phyloP scores from a whole-genome alignment of 2,797 vertebrate genomes.

The Semaprochilodus insignis region DNA sequence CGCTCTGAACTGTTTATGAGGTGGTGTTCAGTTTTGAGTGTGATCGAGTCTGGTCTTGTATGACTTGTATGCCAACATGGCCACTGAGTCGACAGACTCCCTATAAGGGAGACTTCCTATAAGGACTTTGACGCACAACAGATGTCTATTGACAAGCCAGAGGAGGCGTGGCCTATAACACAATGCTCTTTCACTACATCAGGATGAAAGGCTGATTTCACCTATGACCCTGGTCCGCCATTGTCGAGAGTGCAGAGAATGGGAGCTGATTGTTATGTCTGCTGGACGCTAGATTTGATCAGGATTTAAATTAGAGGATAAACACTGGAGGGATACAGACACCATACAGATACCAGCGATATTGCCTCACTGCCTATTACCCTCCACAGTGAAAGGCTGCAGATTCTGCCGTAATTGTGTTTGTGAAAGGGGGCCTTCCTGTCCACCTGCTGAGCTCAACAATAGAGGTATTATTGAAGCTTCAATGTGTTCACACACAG shows the following conservation, averaged over 20 bases:
- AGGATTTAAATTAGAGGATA: slow-evolving; percentile 6
- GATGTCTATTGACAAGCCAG: background rate
- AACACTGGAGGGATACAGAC: background rate
- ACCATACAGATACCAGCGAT: background rate
- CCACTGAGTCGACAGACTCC: background rate
- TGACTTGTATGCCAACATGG: too few species aligned
- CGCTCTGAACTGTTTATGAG: too few species aligned
- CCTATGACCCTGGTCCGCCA: too few species aligned
- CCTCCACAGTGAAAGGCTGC: background rate
- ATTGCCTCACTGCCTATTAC: background rate
- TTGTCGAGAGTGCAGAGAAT: background rate
- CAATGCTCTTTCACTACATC: background rate
- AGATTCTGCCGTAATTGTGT: background rate
- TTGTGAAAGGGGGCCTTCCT: background rate
- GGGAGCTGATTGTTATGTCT: background rate
- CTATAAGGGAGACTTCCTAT: too few species aligned
- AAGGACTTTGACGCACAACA: too few species aligned
- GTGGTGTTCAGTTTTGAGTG: too few species aligned
- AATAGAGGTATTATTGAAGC: slow-evolving; percentile 15
- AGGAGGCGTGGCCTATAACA: background rate
- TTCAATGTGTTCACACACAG: background rate
- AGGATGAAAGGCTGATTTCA: too few species aligned
- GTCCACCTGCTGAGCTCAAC: slow-evolving; percentile 18
- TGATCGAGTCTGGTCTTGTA: too few species aligned
- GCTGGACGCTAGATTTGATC: background rate